phyloP scores from a whole-genome alignment of 2,113 vertebrate species.

The Spea bombifrons region DNA sequence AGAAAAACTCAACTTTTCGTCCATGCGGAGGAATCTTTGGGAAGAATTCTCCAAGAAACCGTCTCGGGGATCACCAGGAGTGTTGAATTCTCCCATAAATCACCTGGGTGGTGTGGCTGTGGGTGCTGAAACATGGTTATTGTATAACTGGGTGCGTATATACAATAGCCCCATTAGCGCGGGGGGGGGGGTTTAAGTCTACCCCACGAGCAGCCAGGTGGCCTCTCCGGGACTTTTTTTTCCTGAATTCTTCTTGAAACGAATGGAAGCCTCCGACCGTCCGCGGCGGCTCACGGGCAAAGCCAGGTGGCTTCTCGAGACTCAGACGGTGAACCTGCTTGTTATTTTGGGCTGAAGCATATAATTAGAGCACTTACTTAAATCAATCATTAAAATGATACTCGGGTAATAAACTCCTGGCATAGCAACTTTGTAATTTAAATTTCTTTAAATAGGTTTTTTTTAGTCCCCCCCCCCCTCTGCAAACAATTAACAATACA shows the following conservation, averaged over 20 bases:
- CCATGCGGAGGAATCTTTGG: too few relatives aligned
- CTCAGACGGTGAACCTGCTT: neutral
- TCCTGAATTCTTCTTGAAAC: neutral
- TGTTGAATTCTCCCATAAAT: too few relatives aligned
- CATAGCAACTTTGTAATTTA: neutral
- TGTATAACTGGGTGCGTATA: neutral
- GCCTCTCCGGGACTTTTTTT: neutral
- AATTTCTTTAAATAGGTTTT: neutral
- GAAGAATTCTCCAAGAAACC: too few relatives aligned
- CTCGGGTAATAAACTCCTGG: conserved; percentile 9
- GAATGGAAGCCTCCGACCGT: neutral
- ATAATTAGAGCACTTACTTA: conserved; percentile 26
- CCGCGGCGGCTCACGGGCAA: neutral
- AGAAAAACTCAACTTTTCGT: too few relatives aligned
- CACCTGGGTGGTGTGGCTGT: too few relatives aligned
- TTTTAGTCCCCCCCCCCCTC: neutral
- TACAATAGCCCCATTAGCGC: too few relatives aligned
- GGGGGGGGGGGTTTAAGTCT: too few relatives aligned
- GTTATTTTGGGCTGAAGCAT: neutral
- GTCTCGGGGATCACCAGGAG: too few relatives aligned
- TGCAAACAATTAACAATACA: neutral
- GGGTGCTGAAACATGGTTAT: too few relatives aligned
- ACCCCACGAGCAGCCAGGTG: neutral
- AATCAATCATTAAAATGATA: conserved; percentile 20
- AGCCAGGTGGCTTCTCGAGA: neutral